Conservation (phyloP, 2,888 invertebrate species). For the Beris morrisii region DNA sequence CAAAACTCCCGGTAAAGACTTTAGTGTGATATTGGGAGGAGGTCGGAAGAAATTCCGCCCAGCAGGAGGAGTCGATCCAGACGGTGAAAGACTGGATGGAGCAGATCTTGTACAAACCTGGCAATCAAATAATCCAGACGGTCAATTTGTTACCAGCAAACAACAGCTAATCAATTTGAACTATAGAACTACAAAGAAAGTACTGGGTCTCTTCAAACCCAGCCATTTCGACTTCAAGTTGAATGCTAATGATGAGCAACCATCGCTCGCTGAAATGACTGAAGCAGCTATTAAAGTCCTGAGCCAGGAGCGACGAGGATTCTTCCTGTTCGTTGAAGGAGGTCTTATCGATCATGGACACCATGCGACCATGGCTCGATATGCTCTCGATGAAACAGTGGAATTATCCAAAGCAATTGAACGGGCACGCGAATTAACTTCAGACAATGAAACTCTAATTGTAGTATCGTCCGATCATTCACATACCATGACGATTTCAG, state of each 20-base stretch:
- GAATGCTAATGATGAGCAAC: constrained; percentile 60
- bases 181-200: constrained; percentile 57
- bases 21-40: constrained; percentile 79
- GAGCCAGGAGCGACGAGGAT: constrained; percentile 61
- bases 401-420: constrained; percentile 72
- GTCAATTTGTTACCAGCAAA: constrained; percentile 62
- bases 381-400: constrained; percentile 77
- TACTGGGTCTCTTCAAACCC: constrained; percentile 61
- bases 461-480: constrained; percentile 79
- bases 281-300: constrained; percentile 64
- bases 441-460: constrained; percentile 71
- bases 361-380: constrained; percentile 66
- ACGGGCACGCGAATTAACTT: constrained; percentile 63
- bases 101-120: constrained; percentile 69
- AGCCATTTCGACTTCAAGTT: constrained; percentile 63
- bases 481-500: constrained; percentile 74
- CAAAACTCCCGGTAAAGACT: constrained; percentile 65
- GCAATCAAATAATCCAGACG: constrained; percentile 50
- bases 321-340: constrained; percentile 65
- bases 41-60: constrained; percentile 69
- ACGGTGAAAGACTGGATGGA: constrained; percentile 65
- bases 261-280: constrained; percentile 69
- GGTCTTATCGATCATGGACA: constrained; percentile 77
- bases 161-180: constrained; percentile 59
- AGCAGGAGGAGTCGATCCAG: constrained; percentile 54